Conservation (phyloP, 2,113 vertebrate species). For the Tenebrosternarchus preto region DNA sequence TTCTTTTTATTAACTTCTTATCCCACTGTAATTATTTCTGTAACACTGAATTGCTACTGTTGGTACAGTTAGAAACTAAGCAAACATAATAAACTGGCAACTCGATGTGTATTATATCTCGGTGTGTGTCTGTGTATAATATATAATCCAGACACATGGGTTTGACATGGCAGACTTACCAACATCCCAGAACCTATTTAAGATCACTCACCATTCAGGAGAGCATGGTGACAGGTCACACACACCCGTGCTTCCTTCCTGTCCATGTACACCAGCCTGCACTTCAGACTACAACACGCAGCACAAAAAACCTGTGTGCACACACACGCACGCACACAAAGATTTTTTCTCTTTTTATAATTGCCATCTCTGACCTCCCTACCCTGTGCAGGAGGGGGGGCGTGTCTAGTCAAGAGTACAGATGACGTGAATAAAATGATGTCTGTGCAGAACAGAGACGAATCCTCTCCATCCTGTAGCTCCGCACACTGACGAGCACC, state of each 20-base stretch:
- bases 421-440: background rate
- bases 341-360: too few species aligned
- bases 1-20: too few species aligned
- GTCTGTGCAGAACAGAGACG: background rate
- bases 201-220: slow-evolving; percentile 85
- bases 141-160: too few species aligned
- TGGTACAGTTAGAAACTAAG: too few species aligned
- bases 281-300: slow-evolving; percentile 91
- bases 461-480: background rate
- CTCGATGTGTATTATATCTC: too few species aligned
- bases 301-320: slow-evolving; percentile 89
- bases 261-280: slow-evolving; percentile 93
- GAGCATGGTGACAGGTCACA: slow-evolving; percentile 90
- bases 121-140: too few species aligned
- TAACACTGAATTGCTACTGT: too few species aligned
- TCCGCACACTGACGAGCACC: background rate
- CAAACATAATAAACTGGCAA: too few species aligned
- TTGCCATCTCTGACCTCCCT: too few species aligned
- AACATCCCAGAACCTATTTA: background rate
- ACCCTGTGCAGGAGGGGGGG: background rate
- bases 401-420: background rate
- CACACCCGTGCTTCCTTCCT: slow-evolving; percentile 95
- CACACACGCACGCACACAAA: slow-evolving; percentile 40
- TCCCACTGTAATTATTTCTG: too few species aligned
- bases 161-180: background rate